Percentiles rank a stretch among this genome's conserved stretches.
phyloP scores from a whole-genome alignment of 1,140 invertebrate species.

The Lethrus apterus region DNA sequence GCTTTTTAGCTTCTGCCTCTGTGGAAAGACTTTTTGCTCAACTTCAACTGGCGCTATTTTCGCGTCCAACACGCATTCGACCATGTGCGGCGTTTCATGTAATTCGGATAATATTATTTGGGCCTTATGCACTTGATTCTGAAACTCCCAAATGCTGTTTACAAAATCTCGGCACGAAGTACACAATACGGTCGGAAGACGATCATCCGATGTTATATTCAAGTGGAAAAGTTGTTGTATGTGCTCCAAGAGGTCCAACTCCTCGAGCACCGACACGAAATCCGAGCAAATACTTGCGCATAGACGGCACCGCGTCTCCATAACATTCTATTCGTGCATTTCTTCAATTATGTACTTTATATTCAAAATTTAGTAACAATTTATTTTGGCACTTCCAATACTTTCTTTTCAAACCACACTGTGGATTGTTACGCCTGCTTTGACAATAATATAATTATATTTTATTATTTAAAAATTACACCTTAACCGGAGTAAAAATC shows the following conservation, averaged over 20 bases:
- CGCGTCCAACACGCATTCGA: conserved; percentile 4
- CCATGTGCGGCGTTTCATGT: conserved; percentile 6
- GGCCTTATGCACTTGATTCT: conserved; percentile 33
- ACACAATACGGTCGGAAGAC: conserved; percentile 32
- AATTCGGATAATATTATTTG: conserved; percentile 30
- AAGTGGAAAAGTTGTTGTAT: conserved; percentile 34
- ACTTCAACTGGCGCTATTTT: conserved; percentile 8
- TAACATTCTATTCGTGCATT: conserved; percentile 26
- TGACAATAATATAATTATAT: too few species aligned
- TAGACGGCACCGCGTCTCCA: conserved; percentile 43
- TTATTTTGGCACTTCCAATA: too few species aligned
- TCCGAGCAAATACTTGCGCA: conserved; percentile 41
- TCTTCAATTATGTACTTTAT: background rate
- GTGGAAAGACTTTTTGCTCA: background rate
- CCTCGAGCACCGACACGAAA: conserved; percentile 27
- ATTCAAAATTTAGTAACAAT: too few species aligned
- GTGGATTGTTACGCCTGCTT: too few species aligned
- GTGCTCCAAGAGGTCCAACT: conserved; percentile 26
- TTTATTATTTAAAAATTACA: too few species aligned
- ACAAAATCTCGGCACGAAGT: conserved; percentile 32
- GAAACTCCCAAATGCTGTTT: conserved; percentile 34
- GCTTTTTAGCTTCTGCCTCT: conserved; percentile 9
- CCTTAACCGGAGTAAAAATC: too few species aligned
- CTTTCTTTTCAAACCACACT: too few species aligned
- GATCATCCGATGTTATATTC: conserved; percentile 30